Evolutionary conservation across 2,888 invertebrate species (phyloP).

Genomic region (Marasmarcha lunaedactyla): DNA sequence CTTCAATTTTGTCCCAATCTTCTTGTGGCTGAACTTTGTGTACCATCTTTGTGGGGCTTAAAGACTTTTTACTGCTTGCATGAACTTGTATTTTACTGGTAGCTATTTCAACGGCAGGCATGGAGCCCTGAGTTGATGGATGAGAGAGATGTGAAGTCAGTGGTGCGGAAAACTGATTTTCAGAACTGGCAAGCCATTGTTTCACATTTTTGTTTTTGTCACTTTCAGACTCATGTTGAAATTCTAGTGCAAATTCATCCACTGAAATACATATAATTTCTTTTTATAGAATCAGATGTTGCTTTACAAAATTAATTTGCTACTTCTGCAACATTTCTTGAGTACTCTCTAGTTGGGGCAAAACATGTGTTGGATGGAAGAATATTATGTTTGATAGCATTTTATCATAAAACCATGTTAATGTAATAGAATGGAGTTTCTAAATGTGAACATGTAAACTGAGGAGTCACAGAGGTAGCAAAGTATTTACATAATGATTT

Average conservation of each 20-base stretch:
- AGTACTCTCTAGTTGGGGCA: too few species aligned
- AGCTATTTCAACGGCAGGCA: conserved; percentile 24
- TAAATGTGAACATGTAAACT: too few species aligned
- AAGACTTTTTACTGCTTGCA: conserved; percentile 23
- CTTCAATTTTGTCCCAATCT: conserved; percentile 59
- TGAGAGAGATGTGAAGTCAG: conserved; percentile 24
- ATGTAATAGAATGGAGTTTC: too few species aligned
- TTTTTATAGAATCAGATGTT: too few species aligned
- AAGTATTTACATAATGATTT: too few species aligned
- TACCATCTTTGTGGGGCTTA: conserved; percentile 25
- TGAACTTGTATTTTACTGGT: conserved; percentile 41
- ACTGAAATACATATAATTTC: conserved; percentile 28
- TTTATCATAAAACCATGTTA: too few species aligned
- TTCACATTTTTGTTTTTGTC: conserved; percentile 44
- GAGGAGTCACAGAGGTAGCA: too few species aligned
- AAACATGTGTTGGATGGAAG: too few species aligned
- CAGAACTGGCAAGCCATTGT: conserved; percentile 48
- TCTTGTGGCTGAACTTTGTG: conserved; percentile 34
- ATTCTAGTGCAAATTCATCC: conserved; percentile 31
- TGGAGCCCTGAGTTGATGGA: conserved; percentile 26
- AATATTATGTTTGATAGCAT: too few species aligned
- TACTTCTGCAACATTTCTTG: too few species aligned
- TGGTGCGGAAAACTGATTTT: conserved; percentile 52
- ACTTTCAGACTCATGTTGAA: conserved; percentile 15
- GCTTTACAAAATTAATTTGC: too few species aligned